Base-by-base conservation (phyloP, 2,888 invertebrate species). In the Gari tellinella region DNA sequence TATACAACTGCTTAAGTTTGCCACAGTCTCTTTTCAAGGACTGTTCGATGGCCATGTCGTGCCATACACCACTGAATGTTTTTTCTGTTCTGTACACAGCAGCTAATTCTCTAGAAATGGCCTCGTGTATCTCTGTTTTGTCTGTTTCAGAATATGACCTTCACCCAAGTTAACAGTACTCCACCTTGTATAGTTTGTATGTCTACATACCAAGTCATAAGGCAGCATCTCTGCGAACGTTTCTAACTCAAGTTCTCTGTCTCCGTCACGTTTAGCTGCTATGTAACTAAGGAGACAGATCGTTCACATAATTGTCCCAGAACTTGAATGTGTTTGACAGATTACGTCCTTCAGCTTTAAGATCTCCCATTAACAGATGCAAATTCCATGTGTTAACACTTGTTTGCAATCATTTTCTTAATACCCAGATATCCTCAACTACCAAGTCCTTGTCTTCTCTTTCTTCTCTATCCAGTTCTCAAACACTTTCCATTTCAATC, bases 31-130 rank as follows among this genome's bases (percentile, higher is more conserved):
- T 57, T 45, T 57, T 69, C 14, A 53, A 23, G 7, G 55, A 46
- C 26, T 67, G 67, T 25, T 63, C 43, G n/a, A 69, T 48, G 14
- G 49, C 69, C 69, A 63, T 56, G 37, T 69, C 56, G 40, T 69
- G 57, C 57, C 69, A 63, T 14, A 63, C 56, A 17, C 46, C 63
- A 51, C 49, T 49, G 49, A 69, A 63, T 51, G 69, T 49, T 14
- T 56, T 56, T 23, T 19, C 15, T 31, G 37, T 46, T 17, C 55
- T 31, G 19, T 63, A 46, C 23, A 53, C 41, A 25, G 43, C 51
- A 45, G 55, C n/a, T 7, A 43, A 26, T 37, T 37, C 55, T 0
- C 46, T 38, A 4, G 55, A 55, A 21, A 55, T 31, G 12, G 25
- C 55, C n/a, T 45, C 10, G 26, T 53, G 48, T 26, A 56, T n/a